A percentile compares a stretch with the other conserved stretches of the same genome.
Evolutionary conservation across 2,113 vertebrate species (phyloP).

Genomic region (Eolophus roseicapilla): DNA sequence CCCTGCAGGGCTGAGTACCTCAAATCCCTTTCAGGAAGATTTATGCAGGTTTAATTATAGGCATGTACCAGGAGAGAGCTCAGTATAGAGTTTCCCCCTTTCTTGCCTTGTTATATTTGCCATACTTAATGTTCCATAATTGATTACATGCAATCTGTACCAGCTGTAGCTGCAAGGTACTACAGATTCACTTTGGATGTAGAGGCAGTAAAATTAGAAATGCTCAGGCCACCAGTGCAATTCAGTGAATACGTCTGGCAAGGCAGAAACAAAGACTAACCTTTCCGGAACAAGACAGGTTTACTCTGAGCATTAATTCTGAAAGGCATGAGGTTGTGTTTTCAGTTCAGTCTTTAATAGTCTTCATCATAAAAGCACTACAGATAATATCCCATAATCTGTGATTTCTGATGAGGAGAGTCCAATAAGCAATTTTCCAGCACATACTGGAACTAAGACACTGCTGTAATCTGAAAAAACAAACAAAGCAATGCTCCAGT

Average conservation of each 20-base stretch:
- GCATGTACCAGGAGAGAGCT: neutral
- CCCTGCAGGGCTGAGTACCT: neutral
- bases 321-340: slow-evolving; percentile 8
- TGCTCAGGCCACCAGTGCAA: neutral
- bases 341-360: slow-evolving; percentile 46
- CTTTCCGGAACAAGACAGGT: neutral
- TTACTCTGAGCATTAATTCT: slow-evolving; percentile 24
- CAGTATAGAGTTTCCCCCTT: neutral
- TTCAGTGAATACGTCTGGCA: neutral
- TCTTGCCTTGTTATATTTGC: neutral
- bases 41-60: neutral
- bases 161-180: neutral
- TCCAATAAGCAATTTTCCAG: slow-evolving; percentile 34
- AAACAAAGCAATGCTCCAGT: neutral
- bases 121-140: neutral
- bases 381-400: slow-evolving; percentile 27
- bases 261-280: slow-evolving; percentile 6
- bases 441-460: slow-evolving; percentile 8
- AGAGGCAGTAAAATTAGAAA: slow-evolving; percentile 4
- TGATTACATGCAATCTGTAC: neutral
- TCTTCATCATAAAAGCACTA: slow-evolving; percentile 33
- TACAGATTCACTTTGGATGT: neutral
- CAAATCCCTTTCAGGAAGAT: neutral
- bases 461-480: neutral
- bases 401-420: slow-evolving; percentile 36